phyloP scores from a whole-genome alignment of 1,140 invertebrate species.

The Scaptomyza pallida region DNA sequence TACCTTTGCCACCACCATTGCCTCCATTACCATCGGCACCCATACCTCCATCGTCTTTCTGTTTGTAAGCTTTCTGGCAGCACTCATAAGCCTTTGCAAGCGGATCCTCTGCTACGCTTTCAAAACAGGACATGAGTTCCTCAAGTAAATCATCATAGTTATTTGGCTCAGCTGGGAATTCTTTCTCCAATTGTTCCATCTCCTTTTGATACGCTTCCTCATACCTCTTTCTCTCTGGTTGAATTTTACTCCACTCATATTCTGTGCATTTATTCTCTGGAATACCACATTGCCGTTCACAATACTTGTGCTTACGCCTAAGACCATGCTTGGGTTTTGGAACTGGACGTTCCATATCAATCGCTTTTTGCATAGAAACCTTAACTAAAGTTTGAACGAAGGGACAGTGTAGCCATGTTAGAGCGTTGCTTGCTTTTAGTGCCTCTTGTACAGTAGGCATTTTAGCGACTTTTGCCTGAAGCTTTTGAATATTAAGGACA shows the following conservation, averaged over 20 bases:
- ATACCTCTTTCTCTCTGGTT: background rate
- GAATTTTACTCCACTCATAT: background rate
- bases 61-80: background rate
- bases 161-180: background rate
- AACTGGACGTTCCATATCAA: background rate
- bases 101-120: background rate
- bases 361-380: background rate
- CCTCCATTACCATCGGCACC: background rate
- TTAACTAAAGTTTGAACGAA: background rate
- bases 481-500: conserved; percentile 2
- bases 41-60: background rate
- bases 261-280: background rate
- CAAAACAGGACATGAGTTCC: conserved; percentile 14
- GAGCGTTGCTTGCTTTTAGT: background rate
- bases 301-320: background rate
- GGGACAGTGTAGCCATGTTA: conserved; percentile 1
- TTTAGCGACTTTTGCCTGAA: background rate
- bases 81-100: background rate
- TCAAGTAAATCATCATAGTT: conserved; percentile 18
- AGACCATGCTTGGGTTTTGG: background rate
- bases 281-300: background rate
- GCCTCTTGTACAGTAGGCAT: conserved; percentile 6
- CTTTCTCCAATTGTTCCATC: background rate
- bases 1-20: background rate
- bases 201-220: background rate